phyloP scores from a whole-genome alignment of 2,888 invertebrate genomes.

The Xestia xanthographa region DNA sequence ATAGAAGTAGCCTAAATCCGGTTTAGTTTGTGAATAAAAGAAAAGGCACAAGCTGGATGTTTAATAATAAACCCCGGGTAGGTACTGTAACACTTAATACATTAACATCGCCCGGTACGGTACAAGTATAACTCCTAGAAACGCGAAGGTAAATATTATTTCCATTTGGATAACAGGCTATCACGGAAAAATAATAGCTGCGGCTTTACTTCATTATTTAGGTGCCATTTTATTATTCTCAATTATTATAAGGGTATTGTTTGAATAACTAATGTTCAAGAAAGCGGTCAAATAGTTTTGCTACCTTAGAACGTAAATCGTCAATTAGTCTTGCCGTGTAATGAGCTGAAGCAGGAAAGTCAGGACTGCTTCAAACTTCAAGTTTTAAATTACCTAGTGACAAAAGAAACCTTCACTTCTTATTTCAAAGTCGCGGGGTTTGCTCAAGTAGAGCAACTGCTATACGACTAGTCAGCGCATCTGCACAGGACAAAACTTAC shows the following conservation, averaged over 20 bases:
- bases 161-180: constrained; percentile 30
- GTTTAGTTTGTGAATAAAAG: background rate
- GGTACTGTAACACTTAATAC: background rate
- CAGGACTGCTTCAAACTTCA: constrained; percentile 6
- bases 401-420: background rate
- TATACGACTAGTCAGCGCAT: background rate
- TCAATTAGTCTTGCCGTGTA: background rate
- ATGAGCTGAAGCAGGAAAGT: constrained; percentile 1
- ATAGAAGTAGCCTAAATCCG: background rate
- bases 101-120: constrained; percentile 10
- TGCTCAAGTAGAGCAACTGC: background rate
- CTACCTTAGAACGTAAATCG: constrained; percentile 2
- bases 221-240: constrained; percentile 18
- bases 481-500: background rate
- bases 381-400: constrained; percentile 20
- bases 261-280: constrained; percentile 13
- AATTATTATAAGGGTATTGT: constrained; percentile 6
- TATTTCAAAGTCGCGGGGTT: background rate
- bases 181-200: constrained; percentile 22
- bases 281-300: constrained; percentile 15
- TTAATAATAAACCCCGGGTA: background rate
- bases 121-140: background rate
- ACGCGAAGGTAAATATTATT: constrained; percentile 33
- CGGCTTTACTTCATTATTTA: constrained; percentile 24
- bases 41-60: background rate